Evolutionary conservation across 2,888 invertebrate genomes (phyloP).

Genomic region (Trachelus stipa): DNA sequence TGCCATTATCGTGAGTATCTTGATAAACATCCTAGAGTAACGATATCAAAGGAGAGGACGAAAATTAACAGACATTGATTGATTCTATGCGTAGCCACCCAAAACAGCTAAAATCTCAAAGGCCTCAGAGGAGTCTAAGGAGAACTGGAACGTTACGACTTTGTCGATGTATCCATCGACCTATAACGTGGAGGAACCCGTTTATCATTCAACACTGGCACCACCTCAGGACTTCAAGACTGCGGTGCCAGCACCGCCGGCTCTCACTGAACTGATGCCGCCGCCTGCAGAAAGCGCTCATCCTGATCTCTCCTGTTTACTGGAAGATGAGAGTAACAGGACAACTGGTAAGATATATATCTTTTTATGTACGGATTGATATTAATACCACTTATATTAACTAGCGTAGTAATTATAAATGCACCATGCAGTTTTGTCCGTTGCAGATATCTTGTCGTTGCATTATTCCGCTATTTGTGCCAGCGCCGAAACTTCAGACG

Average conservation of each 20-base stretch:
- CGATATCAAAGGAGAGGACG: not conserved
- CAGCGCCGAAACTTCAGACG: conserved; percentile 46
- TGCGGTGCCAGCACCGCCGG: conserved; percentile 37
- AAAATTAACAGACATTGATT: not conserved
- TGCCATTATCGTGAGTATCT: conserved; percentile 48
- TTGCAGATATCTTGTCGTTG: conserved; percentile 56
- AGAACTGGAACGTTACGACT: conserved; percentile 58
- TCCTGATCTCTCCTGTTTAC: conserved; percentile 68
- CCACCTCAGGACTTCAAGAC: conserved; percentile 33
- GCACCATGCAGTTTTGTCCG: conserved; percentile 28
- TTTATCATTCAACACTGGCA: not conserved
- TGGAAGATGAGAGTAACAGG: conserved; percentile 69
- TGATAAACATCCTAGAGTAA: not conserved
- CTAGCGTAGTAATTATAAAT: not conserved
- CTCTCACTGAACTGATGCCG: conserved; percentile 52
- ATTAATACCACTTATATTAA: not conserved
- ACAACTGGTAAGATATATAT: conserved; percentile 52
- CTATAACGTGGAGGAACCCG: not conserved
- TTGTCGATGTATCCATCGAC: conserved; percentile 49
- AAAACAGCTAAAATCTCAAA: conserved; percentile 48
- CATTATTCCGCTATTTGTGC: conserved; percentile 59
- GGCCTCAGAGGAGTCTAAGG: conserved; percentile 60
- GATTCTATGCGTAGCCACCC: conserved; percentile 37
- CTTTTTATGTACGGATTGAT: not conserved
- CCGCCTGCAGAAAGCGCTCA: conserved; percentile 47